Base-by-base conservation (phyloP, 2,888 invertebrate species). In the Spilarctia lutea region DNA sequence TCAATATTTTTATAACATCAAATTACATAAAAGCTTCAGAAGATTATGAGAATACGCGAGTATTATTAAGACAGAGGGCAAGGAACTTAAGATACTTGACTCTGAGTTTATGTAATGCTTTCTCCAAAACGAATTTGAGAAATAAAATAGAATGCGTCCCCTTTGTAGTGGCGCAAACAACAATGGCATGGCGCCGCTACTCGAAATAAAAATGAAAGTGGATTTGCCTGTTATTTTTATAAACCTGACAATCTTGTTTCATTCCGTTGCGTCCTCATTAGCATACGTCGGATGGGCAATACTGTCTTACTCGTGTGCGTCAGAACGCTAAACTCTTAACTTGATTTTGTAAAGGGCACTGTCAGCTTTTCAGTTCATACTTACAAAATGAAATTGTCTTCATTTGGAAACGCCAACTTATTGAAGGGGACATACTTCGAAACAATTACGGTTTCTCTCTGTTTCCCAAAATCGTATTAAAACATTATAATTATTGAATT, bases 191-290 rank as follows among this genome's bases (percentile, higher is more conserved):
- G 83, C 91, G 88, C 91, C 94, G 93, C 93, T 94, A 93, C 93
- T 94, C 85, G 81, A 87, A 92, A 92, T 89, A 94, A 95, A 94
- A 95, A 94, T 92, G 95, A 95, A 95, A 95, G 95, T 95, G 94
- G 94, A 94, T 91, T 92, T 88, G 92, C 93, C 88, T 94, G 93
- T 94, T 94, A 94, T 94, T 93, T 93, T 93, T 92, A 92, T 92
- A 92, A 94, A 93, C 91, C 91, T 86, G 94, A 91, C 92, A 91
- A 91, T 94, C 94, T 94, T 90, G 94, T 94, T 93, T 92, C 88
- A 88, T 91, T 88, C 85, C 86, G 89, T 86, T 86, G 88, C 87
- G 87, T 86, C 83, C 90, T 91, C 90, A 93, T 94, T 94, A 91
- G 89, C 92, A 93, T 92, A 91, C 86, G 79, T 78, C 78, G 85